Percentiles rank a stretch among this genome's conserved stretches.
phyloP scores from a whole-genome alignment of 2,797 vertebrate species.

The Ciconia nigra region DNA sequence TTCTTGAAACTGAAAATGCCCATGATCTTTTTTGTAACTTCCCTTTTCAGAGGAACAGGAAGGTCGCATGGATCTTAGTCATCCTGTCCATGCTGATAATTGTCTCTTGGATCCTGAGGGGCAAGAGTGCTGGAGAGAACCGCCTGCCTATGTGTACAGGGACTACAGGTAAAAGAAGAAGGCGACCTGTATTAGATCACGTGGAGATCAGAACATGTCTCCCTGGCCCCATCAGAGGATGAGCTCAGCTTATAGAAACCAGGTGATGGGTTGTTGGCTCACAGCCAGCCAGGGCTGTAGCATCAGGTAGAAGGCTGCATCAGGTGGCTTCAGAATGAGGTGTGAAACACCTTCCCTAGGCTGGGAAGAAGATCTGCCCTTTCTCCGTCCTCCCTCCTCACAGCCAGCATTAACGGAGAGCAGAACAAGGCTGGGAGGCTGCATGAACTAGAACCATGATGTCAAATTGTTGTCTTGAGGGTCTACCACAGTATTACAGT shows the following conservation, averaged over 20 bases:
- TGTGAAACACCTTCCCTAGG: not conserved
- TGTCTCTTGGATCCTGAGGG: constrained; percentile 94
- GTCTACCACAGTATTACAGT: not conserved
- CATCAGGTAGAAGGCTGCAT: not conserved
- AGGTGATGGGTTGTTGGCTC: not conserved
- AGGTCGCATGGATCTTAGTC: constrained; percentile 90
- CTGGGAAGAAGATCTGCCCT: not conserved
- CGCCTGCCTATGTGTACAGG: constrained; percentile 91
- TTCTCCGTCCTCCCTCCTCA: not conserved
- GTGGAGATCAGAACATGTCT: not conserved
- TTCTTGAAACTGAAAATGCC: not conserved
- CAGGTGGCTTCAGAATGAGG: not conserved
- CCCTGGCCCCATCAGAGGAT: not conserved
- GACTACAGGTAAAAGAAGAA: constrained; percentile 86
- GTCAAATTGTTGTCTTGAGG: not conserved
- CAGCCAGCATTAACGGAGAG: not conserved
- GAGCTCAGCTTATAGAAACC: not conserved
- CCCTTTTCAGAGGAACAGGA: constrained; percentile 84
- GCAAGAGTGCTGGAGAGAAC: constrained; percentile 91
- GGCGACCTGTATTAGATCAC: not conserved
- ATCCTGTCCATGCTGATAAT: constrained; percentile 96
- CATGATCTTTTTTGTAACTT: not conserved
- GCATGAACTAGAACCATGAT: not conserved
- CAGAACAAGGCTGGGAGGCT: not conserved
- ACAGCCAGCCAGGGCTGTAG: not conserved